Conservation (phyloP, 2,888 invertebrate genomes). For the Pyrrhia umbra region DNA sequence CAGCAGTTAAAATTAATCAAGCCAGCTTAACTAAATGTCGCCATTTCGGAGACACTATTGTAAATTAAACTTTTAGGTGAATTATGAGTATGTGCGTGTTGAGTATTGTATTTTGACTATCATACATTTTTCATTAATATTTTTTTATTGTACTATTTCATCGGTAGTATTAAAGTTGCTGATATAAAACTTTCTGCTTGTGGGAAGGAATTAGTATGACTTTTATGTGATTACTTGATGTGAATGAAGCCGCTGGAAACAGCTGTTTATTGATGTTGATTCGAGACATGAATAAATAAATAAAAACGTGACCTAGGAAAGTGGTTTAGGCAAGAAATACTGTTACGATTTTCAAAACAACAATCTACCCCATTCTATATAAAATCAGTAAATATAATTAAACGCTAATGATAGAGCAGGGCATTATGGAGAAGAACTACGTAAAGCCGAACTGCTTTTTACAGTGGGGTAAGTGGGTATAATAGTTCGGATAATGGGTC, state of each 20-base stretch:
- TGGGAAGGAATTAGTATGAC: no score
- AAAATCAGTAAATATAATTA: slow-evolving; percentile 13
- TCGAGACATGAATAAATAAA: no score
- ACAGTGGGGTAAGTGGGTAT: slow-evolving; percentile 35
- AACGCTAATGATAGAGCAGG: slow-evolving; percentile 20
- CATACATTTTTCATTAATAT: neutral
- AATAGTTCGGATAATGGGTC: slow-evolving; percentile 43
- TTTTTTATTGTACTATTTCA: no score
- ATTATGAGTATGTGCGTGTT: slow-evolving; percentile 33
- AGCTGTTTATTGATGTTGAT: no score
- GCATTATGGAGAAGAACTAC: slow-evolving; percentile 24
- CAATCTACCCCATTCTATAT: neutral
- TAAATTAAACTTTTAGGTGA: slow-evolving; percentile 55
- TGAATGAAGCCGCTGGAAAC: no score
- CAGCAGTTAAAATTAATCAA: slow-evolving; percentile 70
- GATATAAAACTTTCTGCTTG: no score
- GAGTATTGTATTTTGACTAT: no score
- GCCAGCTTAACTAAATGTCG: slow-evolving; percentile 65
- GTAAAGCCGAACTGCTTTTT: slow-evolving; percentile 38
- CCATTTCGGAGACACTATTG: slow-evolving; percentile 64
- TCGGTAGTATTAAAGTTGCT: no score
- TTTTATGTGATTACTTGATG: no score
- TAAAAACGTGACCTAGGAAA: no score
- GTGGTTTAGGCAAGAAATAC: no score
- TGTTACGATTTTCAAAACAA: no score